Base-by-base conservation (phyloP, 2,113 vertebrate genomes). In the Dendrocopos noguchii region DNA sequence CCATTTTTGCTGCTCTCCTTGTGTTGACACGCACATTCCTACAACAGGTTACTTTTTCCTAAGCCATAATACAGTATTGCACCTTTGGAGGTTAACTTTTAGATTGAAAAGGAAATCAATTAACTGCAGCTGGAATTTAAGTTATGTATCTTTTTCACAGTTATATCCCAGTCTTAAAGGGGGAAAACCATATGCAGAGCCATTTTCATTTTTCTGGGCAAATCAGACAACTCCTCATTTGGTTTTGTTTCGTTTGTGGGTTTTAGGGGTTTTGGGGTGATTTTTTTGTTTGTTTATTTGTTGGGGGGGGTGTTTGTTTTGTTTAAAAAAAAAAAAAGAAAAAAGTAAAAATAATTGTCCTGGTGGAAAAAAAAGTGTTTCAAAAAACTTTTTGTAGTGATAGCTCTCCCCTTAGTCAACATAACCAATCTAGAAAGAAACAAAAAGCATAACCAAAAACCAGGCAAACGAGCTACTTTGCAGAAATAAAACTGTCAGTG, bases 101-200 rank as follows among this genome's bases (percentile, higher is more conserved):
- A 50, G 31, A 65, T 64, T 91, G 66, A 88, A 71, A 80, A 50
- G 29, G 18, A 94, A 88, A 94, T 84, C 75, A 89, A n/a, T 84
- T 47, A 81, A 81, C 57, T 72, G 25, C 18, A 81, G 14, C 42
- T 87, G 22, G 16, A 25, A 76, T 87, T 50, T 59, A 83, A 86
- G 31, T 80, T 20, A 81, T 92, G 78, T 91, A 66, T 87, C 53
- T 87, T 93, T 75, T 87, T 29, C 11, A 50, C 3, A 17, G 19
- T 21, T 87, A 34, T n/a, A 78, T 74, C 39, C n/a, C 74, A 34
- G 24, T 80, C 74, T 87, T 91, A 81, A 93, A 78, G 25, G 7
- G 12, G 12, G 59, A 10, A 71, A 75, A 28, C 2, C 78, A 78
- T 60, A 92, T 34, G 13, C 42, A 87, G 12, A 53, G 5, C 29